phyloP scores from a whole-genome alignment of 2,888 invertebrate species.

The Lepidocyrtoides sp. region DNA sequence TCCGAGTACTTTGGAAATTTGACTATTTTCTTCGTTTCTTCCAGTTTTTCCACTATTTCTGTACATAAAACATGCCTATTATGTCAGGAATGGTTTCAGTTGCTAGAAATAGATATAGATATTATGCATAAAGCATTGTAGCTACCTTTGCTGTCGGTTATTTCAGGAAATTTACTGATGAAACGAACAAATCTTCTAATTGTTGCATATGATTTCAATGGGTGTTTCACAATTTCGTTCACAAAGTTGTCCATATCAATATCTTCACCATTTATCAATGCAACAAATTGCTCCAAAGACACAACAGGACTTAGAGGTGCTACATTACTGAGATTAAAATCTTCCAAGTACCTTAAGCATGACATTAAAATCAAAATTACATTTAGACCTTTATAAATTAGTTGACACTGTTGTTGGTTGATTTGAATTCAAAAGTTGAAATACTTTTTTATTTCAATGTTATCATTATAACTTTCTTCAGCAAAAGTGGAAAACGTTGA shows the following conservation, averaged over 20 bases:
- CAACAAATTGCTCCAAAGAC: slow-evolving; percentile 46
- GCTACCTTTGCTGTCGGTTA: background rate
- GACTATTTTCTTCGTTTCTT: background rate
- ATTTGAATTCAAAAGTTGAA: background rate
- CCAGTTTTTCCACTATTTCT: background rate
- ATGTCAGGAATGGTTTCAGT: background rate
- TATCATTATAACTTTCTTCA: background rate
- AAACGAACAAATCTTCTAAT: slow-evolving; percentile 59
- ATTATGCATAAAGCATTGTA: background rate
- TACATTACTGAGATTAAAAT: slow-evolving; percentile 51
- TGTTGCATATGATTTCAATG: slow-evolving; percentile 66
- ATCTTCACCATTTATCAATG: slow-evolving; percentile 21
- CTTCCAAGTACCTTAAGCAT: slow-evolving; percentile 54
- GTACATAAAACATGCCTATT: background rate
- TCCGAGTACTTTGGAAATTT: slow-evolving; percentile 71
- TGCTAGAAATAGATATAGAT: background rate
- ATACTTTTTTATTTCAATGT: slow-evolving; percentile 4
- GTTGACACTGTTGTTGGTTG: too few relatives aligned
- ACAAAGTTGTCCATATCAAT: slow-evolving; percentile 42
- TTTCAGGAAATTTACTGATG: slow-evolving; percentile 27
- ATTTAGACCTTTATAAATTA: too few relatives aligned
- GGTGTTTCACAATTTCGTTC: slow-evolving; percentile 68
- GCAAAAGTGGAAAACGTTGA: background rate
- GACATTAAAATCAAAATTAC: too few relatives aligned
- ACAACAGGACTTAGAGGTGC: slow-evolving; percentile 9